A percentile compares a stretch with the other conserved stretches of the same genome.
Evolutionary conservation across 2,888 invertebrate genomes (phyloP).

Genomic region (Scelioninae gen. 2): DNA sequence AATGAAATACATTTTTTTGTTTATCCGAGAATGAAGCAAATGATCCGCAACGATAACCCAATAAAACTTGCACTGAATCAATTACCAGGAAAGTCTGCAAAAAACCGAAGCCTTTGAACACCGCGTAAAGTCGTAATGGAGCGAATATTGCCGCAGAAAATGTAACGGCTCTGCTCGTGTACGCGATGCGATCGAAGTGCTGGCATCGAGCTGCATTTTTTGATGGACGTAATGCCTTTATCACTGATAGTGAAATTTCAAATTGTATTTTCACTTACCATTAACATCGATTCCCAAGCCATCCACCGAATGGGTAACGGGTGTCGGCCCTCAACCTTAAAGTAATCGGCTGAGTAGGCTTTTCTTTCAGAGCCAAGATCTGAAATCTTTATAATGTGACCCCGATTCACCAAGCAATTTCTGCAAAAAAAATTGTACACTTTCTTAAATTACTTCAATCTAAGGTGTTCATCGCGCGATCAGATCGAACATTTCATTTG

Average conservation of each 20-base stretch:
- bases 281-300: slow-evolving; percentile 89
- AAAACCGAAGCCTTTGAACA: slow-evolving; percentile 54
- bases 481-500: slow-evolving; percentile 14
- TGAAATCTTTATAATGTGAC: slow-evolving; percentile 84
- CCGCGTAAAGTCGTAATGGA: slow-evolving; percentile 48
- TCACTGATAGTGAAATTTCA: slow-evolving; percentile 46
- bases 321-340: slow-evolving; percentile 83
- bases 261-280: slow-evolving; percentile 77
- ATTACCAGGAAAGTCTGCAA: slow-evolving; percentile 46
- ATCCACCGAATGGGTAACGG: slow-evolving; percentile 90
- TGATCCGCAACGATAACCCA: slow-evolving; percentile 37
- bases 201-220: slow-evolving; percentile 47
- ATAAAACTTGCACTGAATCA: slow-evolving; percentile 49
- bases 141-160: slow-evolving; percentile 55
- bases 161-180: slow-evolving; percentile 34
- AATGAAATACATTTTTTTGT: slow-evolving; percentile 27
- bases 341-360: slow-evolving; percentile 86
- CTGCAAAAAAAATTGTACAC: slow-evolving; percentile 75
- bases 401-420: slow-evolving; percentile 88
- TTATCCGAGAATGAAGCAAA: slow-evolving; percentile 32
- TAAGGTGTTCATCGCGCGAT: slow-evolving; percentile 14
- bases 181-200: slow-evolving; percentile 49
- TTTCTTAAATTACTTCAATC: slow-evolving; percentile 35
- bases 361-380: slow-evolving; percentile 85
- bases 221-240: slow-evolving; percentile 52